phyloP scores from a whole-genome alignment of 2,888 invertebrate genomes.

The Axea sp. region DNA sequence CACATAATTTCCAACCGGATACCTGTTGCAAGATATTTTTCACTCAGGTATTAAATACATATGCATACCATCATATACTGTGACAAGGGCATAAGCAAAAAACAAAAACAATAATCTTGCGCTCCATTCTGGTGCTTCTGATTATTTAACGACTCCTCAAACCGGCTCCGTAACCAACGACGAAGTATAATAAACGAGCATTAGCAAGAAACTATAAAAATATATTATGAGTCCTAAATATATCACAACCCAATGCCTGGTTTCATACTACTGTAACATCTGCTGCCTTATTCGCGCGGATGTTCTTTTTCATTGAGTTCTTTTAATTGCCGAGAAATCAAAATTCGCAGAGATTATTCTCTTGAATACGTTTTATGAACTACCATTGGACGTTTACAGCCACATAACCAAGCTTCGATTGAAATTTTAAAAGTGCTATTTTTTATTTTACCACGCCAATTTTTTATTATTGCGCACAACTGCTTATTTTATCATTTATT shows the following conservation, averaged over 20 bases:
- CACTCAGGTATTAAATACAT: constrained; percentile 38
- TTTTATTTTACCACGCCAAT: neutral
- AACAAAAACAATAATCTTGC: constrained; percentile 36
- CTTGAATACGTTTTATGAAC: constrained; percentile 42
- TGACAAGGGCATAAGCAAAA: constrained; percentile 37
- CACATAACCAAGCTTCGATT: constrained; percentile 32
- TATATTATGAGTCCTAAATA: constrained; percentile 64
- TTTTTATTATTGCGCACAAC: too few species aligned
- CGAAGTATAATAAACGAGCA: constrained; percentile 65
- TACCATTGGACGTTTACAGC: constrained; percentile 25
- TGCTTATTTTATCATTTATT: too few species aligned
- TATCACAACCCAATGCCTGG: constrained; percentile 57
- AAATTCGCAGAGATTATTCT: constrained; percentile 26
- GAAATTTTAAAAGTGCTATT: constrained; percentile 9
- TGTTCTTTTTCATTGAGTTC: constrained; percentile 41
- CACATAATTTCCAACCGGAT: constrained; percentile 10
- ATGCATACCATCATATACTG: constrained; percentile 20
- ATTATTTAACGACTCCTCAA: constrained; percentile 65
- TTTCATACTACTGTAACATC: constrained; percentile 55
- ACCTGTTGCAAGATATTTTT: constrained; percentile 38
- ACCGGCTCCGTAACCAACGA: constrained; percentile 60
- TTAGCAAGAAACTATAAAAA: constrained; percentile 67
- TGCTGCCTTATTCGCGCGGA: constrained; percentile 50
- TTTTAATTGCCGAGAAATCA: constrained; percentile 48
- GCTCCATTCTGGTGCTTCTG: constrained; percentile 41